phyloP scores from a whole-genome alignment of 1,140 invertebrate genomes.

The Nymphalis io region DNA sequence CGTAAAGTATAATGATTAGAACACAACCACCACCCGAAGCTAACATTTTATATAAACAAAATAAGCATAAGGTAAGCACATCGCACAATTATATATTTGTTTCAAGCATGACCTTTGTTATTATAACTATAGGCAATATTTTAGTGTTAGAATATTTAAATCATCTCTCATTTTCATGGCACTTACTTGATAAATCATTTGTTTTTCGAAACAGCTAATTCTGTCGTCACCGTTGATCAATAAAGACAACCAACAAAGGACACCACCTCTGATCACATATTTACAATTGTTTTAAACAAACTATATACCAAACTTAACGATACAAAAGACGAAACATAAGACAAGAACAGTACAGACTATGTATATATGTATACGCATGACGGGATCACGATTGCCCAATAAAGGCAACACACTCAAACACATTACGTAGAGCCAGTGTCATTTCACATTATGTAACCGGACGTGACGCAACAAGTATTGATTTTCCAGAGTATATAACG shows the following conservation, averaged over 20 bases:
- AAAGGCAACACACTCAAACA: conserved; percentile 15
- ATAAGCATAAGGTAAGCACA: too few species aligned
- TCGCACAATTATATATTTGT: too few species aligned
- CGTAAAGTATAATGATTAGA: too few species aligned
- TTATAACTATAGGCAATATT: too few species aligned
- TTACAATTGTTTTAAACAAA: background rate
- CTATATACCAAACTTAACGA: background rate
- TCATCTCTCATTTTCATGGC: background rate
- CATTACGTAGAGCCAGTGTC: conserved; percentile 26
- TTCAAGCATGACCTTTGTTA: too few species aligned
- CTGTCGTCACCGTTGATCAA: too few species aligned
- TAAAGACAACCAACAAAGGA: too few species aligned
- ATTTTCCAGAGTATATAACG: conserved; percentile 47
- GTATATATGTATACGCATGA: background rate
- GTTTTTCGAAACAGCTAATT: background rate
- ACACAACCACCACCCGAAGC: too few species aligned
- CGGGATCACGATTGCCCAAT: conserved; percentile 12
- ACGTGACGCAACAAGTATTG: conserved; percentile 44
- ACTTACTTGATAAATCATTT: background rate
- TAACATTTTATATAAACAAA: too few species aligned
- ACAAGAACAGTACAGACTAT: background rate
- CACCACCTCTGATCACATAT: background rate
- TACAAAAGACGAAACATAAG: background rate
- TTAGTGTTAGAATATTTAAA: background rate
- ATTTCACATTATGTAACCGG: conserved; percentile 38